Conservation (phyloP, 2,113 vertebrate species). For the Meles meles region DNA sequence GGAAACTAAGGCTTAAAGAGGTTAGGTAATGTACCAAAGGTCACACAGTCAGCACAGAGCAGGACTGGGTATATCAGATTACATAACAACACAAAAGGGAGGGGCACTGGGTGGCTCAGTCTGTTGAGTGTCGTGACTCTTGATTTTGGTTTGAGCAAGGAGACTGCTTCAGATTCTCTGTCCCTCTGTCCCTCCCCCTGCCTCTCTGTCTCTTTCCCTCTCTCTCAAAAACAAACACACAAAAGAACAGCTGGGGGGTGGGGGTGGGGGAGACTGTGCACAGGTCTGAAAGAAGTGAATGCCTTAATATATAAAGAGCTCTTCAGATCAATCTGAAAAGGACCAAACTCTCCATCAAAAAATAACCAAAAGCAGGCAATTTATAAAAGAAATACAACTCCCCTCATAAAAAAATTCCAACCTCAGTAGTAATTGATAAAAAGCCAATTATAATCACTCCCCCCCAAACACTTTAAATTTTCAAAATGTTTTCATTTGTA, state of each 20-base stretch:
- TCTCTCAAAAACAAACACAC: not conserved
- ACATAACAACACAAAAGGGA: not conserved
- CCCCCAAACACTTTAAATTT: not conserved
- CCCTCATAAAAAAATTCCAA: not conserved
- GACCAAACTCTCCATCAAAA: not conserved
- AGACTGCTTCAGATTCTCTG: not conserved
- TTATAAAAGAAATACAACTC: conserved; percentile 7
- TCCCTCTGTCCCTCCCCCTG: not conserved
- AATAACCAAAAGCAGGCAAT: not conserved
- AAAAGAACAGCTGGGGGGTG: not conserved
- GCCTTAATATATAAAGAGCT: not conserved
- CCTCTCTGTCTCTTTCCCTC: not conserved
- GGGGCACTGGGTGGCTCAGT: not conserved
- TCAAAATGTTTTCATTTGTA: conserved; percentile 15
- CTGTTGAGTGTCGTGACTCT: not conserved
- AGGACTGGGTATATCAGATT: not conserved
- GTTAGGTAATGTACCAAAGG: not conserved
- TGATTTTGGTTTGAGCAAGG: not conserved
- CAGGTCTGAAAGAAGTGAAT: not conserved
- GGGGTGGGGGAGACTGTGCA: rapidly evolving
- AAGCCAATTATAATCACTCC: not conserved
- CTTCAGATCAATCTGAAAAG: not conserved
- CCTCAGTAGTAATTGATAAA: not conserved
- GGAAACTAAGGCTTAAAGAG: not conserved
- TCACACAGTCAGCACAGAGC: not conserved